These are phyloP conservation scores for Microtus oregoni DNA, from an alignment of 2,113 vertebrate genomes.

Conservation along the genomic window DNA sequence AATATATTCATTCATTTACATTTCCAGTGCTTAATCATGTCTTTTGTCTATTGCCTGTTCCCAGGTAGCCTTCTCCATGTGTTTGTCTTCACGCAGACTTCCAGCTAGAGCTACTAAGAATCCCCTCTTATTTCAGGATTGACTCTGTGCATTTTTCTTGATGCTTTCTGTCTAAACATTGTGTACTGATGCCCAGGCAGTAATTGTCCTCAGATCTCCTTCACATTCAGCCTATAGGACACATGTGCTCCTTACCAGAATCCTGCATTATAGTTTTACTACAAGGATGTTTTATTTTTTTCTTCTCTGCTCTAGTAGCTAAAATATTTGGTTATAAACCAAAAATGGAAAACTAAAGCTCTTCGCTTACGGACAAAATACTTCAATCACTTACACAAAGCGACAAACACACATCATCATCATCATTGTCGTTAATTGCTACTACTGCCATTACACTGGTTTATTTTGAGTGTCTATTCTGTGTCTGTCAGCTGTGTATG, in stretches of 20 bases:
- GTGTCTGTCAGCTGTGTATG: background rate
- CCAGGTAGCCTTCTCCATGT: too few species aligned
- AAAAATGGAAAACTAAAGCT: background rate
- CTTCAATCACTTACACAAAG: background rate
- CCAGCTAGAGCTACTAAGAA: too few species aligned
- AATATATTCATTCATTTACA: too few species aligned
- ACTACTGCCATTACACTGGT: background rate
- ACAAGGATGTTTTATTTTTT: background rate
- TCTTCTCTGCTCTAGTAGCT: background rate
- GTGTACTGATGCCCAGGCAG: background rate
- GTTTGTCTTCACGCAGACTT: too few species aligned
- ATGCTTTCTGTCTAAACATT: background rate
- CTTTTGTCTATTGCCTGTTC: too few species aligned
- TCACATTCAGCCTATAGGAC: background rate
- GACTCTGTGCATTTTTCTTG: rapidly evolving
- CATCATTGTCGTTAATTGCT: background rate
- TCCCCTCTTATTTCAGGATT: too few species aligned
- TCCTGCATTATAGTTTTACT: background rate
- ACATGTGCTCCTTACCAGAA: background rate
- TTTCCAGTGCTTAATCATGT: too few species aligned
- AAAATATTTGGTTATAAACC: background rate
- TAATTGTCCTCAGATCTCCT: background rate
- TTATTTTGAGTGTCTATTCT: background rate
- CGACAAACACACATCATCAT: background rate
- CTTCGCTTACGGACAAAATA: background rate